Conservation (phyloP, 1,140 invertebrate genomes). For the Drosophila gunungcola region DNA sequence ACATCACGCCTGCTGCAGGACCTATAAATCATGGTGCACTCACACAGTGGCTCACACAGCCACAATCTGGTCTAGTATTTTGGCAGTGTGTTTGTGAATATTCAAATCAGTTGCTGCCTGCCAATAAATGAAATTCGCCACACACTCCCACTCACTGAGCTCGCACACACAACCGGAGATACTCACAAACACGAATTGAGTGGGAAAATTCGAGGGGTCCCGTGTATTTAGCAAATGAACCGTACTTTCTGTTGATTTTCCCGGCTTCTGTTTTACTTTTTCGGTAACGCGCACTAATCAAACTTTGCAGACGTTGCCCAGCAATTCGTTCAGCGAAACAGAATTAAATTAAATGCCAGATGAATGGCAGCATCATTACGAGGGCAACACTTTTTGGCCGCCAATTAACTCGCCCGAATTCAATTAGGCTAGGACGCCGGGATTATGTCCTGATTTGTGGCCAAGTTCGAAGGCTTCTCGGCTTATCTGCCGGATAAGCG, state of each 20-base stretch:
- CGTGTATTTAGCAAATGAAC: constrained; percentile 59
- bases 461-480: constrained; percentile 1
- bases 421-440: constrained; percentile 10
- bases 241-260: constrained; percentile 46
- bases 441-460: constrained; percentile 38
- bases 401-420: constrained; percentile 35
- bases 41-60: constrained; percentile 4
- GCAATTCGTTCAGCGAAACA: constrained; percentile 23
- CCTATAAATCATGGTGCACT: constrained; percentile 62
- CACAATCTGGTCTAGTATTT: constrained; percentile 43
- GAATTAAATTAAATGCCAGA: constrained; percentile 25
- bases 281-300: constrained; percentile 26
- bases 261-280: not conserved
- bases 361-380: constrained; percentile 46
- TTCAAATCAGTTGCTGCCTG: constrained; percentile 67
- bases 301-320: constrained; percentile 11
- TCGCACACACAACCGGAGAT: not conserved
- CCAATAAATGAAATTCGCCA: constrained; percentile 60
- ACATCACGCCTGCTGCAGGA: constrained; percentile 59
- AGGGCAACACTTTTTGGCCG: constrained; percentile 16
- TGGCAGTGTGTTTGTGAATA: constrained; percentile 52
- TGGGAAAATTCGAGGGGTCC: constrained; percentile 1
- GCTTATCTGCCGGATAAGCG: constrained; percentile 16
- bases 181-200: constrained; percentile 3
- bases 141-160: constrained; percentile 18